Percentiles rank a stretch among this genome's conserved stretches.
phyloP scores from a whole-genome alignment of 2,113 vertebrate genomes.

The Ailurus styani region DNA sequence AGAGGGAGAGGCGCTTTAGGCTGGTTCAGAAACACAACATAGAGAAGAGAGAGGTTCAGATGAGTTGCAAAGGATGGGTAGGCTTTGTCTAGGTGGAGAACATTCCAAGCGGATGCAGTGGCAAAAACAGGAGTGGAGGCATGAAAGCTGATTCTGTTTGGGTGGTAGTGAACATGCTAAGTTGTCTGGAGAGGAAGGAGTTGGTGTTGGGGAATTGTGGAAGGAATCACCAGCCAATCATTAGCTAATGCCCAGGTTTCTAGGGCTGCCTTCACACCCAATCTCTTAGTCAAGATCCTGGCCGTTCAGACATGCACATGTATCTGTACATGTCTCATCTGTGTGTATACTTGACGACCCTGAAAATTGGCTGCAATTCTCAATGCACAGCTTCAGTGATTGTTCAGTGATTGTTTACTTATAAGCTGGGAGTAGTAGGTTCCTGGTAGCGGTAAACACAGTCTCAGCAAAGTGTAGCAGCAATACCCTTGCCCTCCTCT shows the following conservation, averaged over 20 bases:
- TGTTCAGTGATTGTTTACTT: not conserved
- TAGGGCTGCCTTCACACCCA: not conserved
- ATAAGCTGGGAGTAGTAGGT: not conserved
- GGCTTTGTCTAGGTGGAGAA: constrained; percentile 36
- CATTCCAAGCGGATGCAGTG: constrained; percentile 46
- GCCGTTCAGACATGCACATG: not conserved
- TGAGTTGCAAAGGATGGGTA: not conserved
- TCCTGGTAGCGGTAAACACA: not conserved
- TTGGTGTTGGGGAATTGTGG: not conserved
- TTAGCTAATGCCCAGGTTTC: not conserved
- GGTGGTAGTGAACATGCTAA: not conserved
- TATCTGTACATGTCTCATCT: not conserved
- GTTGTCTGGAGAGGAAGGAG: constrained; percentile 1
- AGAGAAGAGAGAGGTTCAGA: not conserved
- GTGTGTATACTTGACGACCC: not conserved
- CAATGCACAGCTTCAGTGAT: not conserved
- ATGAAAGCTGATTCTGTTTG: constrained; percentile 7
- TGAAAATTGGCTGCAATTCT: not conserved
- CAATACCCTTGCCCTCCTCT: not conserved
- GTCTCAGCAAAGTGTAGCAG: not conserved
- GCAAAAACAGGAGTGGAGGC: not conserved
- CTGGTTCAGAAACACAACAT: not conserved
- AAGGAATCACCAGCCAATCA: not conserved
- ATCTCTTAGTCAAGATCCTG: not conserved
- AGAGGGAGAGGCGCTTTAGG: not conserved